These are phyloP conservation scores for Muntiacus reevesi DNA, from an alignment of 2,113 vertebrate genomes.

Conservation along the genomic window DNA sequence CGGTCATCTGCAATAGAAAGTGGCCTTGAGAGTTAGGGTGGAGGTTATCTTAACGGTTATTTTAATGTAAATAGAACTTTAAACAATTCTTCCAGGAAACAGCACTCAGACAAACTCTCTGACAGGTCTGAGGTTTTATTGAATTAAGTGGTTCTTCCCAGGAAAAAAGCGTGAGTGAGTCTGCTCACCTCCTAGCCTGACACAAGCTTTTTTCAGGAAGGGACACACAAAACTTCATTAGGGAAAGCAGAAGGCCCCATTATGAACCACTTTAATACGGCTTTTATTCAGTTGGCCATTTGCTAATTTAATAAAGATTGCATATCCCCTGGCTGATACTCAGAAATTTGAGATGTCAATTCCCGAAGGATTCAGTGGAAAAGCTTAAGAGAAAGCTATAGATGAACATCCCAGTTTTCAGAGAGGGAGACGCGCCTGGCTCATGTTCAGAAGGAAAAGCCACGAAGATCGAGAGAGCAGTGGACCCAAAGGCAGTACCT, in stretches of 20 bases:
- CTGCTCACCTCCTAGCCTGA: constrained; percentile 14
- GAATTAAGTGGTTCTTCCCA: constrained; percentile 54
- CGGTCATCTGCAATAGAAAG: background rate
- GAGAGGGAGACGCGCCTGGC: background rate
- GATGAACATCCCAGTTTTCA: background rate
- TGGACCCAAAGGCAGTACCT: background rate
- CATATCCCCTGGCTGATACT: background rate
- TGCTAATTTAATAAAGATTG: constrained; percentile 67
- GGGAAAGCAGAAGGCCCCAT: constrained; percentile 28
- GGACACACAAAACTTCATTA: constrained; percentile 36
- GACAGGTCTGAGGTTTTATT: constrained; percentile 54
- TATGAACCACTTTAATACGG: constrained; percentile 44
- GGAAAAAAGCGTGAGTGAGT: background rate
- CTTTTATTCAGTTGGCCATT: constrained; percentile 54
- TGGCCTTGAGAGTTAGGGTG: background rate
- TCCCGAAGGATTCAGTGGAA: background rate
- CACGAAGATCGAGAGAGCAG: background rate
- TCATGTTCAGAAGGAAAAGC: background rate
- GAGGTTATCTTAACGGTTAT: constrained; percentile 29
- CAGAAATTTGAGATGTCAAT: constrained; percentile 46
- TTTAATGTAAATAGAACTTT: constrained; percentile 51
- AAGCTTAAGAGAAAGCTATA: background rate
- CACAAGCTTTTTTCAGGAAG: constrained; percentile 49
- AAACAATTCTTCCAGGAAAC: constrained; percentile 62
- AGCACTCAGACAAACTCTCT: constrained; percentile 5